These are phyloP conservation scores for Ibycter americanus DNA, from an alignment of 2,797 vertebrate genomes.

Conservation along the genomic window DNA sequence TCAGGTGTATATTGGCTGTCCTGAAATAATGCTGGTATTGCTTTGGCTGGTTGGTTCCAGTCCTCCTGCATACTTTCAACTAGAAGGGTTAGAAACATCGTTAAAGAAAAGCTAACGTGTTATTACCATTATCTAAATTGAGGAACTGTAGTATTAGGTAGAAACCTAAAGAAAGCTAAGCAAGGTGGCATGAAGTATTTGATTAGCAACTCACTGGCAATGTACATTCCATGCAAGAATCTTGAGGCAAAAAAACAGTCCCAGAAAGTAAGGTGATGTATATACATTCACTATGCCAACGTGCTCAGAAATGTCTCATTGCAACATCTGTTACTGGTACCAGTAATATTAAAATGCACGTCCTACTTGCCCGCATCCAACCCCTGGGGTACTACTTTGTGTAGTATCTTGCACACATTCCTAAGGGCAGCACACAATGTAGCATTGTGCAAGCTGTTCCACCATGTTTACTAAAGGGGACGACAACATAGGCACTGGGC, in stretches of 20 bases:
- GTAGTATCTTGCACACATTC: background rate
- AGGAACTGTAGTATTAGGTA: background rate
- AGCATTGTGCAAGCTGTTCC: background rate
- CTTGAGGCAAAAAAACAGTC: background rate
- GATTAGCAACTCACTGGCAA: background rate
- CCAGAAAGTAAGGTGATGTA: background rate
- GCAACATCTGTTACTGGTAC: background rate
- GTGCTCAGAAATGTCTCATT: background rate
- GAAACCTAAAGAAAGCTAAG: background rate
- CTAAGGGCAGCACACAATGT: background rate
- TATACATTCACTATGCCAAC: fast-evolving
- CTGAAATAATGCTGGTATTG: background rate
- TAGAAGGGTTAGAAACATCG: background rate
- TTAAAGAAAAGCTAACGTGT: background rate
- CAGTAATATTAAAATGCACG: background rate
- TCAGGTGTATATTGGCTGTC: background rate
- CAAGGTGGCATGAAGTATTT: background rate
- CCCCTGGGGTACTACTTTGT: too few species aligned
- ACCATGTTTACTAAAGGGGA: background rate
- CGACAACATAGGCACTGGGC: background rate
- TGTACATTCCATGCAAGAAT: background rate
- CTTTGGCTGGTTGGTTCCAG: background rate
- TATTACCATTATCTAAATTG: background rate
- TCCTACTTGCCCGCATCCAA: background rate
- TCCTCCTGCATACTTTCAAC: background rate